Base-by-base conservation (phyloP, 2,113 vertebrate genomes). In the Ploceus nigricollis region DNA sequence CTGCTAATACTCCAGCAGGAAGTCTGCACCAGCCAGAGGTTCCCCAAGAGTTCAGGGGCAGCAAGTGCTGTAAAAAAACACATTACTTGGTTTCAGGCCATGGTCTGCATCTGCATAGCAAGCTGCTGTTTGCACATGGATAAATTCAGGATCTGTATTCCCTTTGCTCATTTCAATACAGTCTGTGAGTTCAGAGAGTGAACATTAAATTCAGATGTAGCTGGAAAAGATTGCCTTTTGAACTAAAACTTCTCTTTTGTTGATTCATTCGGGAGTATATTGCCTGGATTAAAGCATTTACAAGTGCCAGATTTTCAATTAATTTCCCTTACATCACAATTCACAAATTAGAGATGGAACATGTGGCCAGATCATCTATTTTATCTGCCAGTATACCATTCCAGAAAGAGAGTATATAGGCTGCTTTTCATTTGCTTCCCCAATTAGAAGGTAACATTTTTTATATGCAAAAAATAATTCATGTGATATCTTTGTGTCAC, bases 181-280 rank as follows among this genome's bases (percentile, higher is more conserved):
- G 57, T 23, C 56, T 84, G 56, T 12, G 65, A 95, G 61, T 45
- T 87, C 3, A 0, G 30, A 65, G 75, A 61, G 22, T 48, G 92
- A 92, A 64, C 22, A 64, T 51, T 73, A 81, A 65, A 60, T 47
- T 47, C 85, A 93, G 76, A 90, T 78, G 82, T 66, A 82, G 54
- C 79, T 88, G 82, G 68, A 58, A 92, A 89, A 83, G 17, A 57
- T 28, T 90, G 72, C 16, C 40, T 94, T 96, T 93, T 83, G 76
- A 90, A 78, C 22, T 31, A 70, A 63, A 19, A 7, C 42, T 93
- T 83, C 30, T 71, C 51, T 78, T 89, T 64, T 79, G 44, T 91
- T 83, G 60, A 80, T 81, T 58, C 51, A 44, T 90, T 90, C 73
- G 80, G 54, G 19, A 93, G 16, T 11, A 20, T 40, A 45, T 35